Base-by-base conservation (phyloP, 2,113 vertebrate species). In the Pluvianellus socialis region DNA sequence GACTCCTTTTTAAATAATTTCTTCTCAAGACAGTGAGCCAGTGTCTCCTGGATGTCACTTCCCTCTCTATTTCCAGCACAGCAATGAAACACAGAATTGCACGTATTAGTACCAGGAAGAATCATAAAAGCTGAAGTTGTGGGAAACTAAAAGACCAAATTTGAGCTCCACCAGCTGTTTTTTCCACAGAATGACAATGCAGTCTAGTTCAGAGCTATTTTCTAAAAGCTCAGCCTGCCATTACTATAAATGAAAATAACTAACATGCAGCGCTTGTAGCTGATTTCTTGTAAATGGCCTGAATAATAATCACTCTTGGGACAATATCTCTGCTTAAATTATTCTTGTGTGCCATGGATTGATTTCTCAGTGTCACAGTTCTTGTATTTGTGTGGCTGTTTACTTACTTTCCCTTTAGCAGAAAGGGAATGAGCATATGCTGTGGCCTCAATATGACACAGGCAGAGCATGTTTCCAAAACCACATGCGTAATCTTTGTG, bases 231-330 rank as follows among this genome's bases (percentile, higher is more conserved):
- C 38, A 83, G 21, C 50, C 52, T 95, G 50, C 42, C 47, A 28
- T 74, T 86, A 24, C 76, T 80, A 35, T 66, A 92, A 79, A 71
- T 50, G 22, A 88, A 94, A 86, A 80, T 79, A 80, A 94, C 28
- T 79, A 80, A 53, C 12, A 32, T 4, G 2, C 59, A 63, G n/a
- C 3, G 3, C 13, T 92, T 74, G 22, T 47, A 63, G 63, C 32
- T 67, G 52, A 74, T 84, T 84, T 84, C 79, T 84, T 77, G 55
- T 89, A 84, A 92, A 62, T 74, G 55, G 27, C 33, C 44, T 93
- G 74, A 93, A 92, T 92, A 93, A 75, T 79, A 83, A 90, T 79
- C 52, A 84, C 67, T 93, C 63, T n/a, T 55, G 92, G 42, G 82
- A 91, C 35, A 74, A 13, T 74, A 71, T 23, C 52, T 89, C 87